Evolutionary conservation across 1,140 invertebrate species (phyloP).

Genomic region (Lucilia cuprina): DNA sequence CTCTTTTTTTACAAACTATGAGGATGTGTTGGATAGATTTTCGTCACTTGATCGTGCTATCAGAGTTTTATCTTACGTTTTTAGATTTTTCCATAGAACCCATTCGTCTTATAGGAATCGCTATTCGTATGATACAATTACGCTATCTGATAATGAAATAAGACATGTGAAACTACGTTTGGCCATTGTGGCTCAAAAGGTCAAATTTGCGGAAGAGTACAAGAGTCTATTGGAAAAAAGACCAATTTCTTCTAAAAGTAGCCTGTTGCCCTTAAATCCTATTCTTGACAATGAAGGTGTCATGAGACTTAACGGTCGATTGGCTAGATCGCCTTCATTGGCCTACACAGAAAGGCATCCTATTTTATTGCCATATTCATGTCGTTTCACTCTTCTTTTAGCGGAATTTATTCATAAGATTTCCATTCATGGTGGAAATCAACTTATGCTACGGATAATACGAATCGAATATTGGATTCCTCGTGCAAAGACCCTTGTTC

Average conservation of each 20-base stretch:
- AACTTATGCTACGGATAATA: background rate
- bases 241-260: background rate
- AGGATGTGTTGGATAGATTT: too few species aligned
- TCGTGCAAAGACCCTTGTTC: background rate
- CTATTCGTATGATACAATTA: too few species aligned
- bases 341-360: background rate
- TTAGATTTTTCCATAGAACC: conserved; percentile 39
- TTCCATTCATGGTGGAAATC: background rate
- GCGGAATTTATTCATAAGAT: background rate
- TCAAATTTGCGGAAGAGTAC: background rate
- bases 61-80: background rate
- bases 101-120: background rate
- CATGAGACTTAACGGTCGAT: background rate
- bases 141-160: too few species aligned
- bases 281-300: background rate
- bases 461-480: background rate
- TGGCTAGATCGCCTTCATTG: background rate
- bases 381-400: background rate
- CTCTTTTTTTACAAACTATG: background rate
- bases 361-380: background rate
- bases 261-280: background rate
- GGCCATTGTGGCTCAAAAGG: background rate
- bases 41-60: background rate
- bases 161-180: background rate
- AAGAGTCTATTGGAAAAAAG: background rate